Conservation (phyloP, 1,140 invertebrate genomes). For the Neotoxoptera formosana region DNA sequence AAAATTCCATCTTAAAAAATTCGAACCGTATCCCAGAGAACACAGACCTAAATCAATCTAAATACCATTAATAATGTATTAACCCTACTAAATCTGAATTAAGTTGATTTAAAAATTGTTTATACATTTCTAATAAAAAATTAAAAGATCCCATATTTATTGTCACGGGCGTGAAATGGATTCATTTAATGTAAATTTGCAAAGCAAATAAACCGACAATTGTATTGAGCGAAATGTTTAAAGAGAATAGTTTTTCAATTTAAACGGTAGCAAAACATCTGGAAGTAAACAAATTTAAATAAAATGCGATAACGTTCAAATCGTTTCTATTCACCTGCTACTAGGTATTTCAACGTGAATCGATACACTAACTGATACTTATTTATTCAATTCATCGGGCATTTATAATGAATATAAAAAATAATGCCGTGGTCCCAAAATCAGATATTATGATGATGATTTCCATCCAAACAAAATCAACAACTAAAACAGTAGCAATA, state of each 20-base stretch:
- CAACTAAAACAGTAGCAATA: too few relatives aligned
- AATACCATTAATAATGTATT: background rate
- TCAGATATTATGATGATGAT: too few relatives aligned
- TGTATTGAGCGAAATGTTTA: background rate
- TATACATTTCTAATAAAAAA: background rate
- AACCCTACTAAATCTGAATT: too few relatives aligned
- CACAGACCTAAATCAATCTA: background rate
- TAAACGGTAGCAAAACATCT: background rate
- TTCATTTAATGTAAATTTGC: background rate
- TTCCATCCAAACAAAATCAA: too few relatives aligned
- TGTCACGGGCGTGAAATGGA: background rate
- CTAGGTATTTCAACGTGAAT: background rate
- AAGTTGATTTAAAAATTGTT: background rate
- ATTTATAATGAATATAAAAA: too few relatives aligned
- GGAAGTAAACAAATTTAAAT: background rate
- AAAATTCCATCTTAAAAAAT: background rate
- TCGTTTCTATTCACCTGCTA: background rate
- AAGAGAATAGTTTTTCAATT: background rate
- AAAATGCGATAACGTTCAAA: background rate
- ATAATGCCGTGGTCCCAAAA: too few relatives aligned
- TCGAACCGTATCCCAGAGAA: too few relatives aligned
- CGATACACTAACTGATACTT: background rate
- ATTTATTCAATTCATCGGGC: background rate
- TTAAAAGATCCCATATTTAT: background rate
- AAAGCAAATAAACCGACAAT: background rate